phyloP scores from a whole-genome alignment of 2,888 invertebrate species.

The Drosophila suboccidentalis region DNA sequence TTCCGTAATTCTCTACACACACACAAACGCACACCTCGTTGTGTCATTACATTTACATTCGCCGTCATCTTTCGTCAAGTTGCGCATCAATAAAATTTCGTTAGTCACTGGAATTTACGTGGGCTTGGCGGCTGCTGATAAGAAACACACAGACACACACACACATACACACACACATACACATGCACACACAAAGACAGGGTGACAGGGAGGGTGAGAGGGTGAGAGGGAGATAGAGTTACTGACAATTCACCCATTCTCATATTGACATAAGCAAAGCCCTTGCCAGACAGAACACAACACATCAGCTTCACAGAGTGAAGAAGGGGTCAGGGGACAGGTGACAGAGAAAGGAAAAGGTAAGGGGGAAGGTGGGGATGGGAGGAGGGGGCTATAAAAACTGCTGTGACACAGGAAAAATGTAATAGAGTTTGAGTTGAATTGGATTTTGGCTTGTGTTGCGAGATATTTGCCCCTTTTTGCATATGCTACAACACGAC shows the following conservation, averaged over 20 bases:
- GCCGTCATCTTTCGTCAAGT: slow-evolving; percentile 58
- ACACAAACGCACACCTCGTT: slow-evolving; percentile 3
- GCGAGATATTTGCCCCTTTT: not conserved
- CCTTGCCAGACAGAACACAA: slow-evolving; percentile 32
- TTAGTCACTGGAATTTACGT: slow-evolving; percentile 51
- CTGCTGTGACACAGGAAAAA: slow-evolving; percentile 58
- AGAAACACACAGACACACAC: slow-evolving; percentile 42
- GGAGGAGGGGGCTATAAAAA: slow-evolving; percentile 24
- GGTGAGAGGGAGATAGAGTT: not conserved
- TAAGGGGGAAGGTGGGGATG: not conserved
- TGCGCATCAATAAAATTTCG: slow-evolving; percentile 59
- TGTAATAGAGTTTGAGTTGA: slow-evolving; percentile 12
- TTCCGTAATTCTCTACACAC: slow-evolving; percentile 19
- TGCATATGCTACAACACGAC: slow-evolving; percentile 26
- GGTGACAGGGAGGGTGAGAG: not conserved
- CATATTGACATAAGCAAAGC: slow-evolving; percentile 68
- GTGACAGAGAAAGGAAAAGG: slow-evolving; percentile 4
- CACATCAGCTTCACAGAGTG: slow-evolving; percentile 28
- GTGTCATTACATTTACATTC: slow-evolving; percentile 37
- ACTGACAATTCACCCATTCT: slow-evolving; percentile 37
- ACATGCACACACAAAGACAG: not conserved
- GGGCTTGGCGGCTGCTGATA: slow-evolving; percentile 64
- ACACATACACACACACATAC: too few relatives aligned
- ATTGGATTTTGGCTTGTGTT: slow-evolving; percentile 9
- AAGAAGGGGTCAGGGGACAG: not conserved